Evolutionary conservation across 2,797 vertebrate species (phyloP), one percentile per base, ranked within the genome.

Genomic region (Rhynchotus rufescens): DNA sequence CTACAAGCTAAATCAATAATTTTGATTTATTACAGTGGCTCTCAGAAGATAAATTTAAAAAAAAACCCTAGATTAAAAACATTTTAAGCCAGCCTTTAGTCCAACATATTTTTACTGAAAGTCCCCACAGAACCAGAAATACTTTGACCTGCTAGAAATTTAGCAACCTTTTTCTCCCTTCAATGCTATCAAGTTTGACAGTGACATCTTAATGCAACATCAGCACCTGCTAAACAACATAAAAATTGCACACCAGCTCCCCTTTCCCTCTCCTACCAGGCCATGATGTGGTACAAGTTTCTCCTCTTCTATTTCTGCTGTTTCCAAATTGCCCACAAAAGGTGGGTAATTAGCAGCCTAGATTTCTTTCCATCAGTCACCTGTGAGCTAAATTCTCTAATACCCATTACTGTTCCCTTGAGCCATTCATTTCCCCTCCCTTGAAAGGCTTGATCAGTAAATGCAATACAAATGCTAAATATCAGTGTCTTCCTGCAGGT

Each of bases 41-140:
- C 96, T 95, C 73, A 87, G 93, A 96, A 97, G 90, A 93, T 81
- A 96, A 93, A 96, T 90, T 85, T 96, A 75, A 56, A 95, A 96
- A 91, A 28, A 86, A 92, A 85, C 83, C 76, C 25, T 68, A 73
- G 84, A 96, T 93, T 92, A 94, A 94, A 95, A 94, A 87, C 90
- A 89, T 93, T 92, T 95, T 92, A 85, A 94, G 77, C 80, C 77
- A 89, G 88, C 87, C 90, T 95, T 97, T 94, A 94, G 80, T 96
- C 71, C 85, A 95, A 88, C 79, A 89, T 87, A 90, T 92, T 95
- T 89, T 67, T 83, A 73, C 74, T 68, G 74, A 59, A 83, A 87
- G 86, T 26, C 81, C 71, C 74, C 38, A 84, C 91, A 90, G 79
- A 94, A 82, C 90, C 2, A 47, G 91, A 85, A 91, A 86, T 54